Percentiles rank a stretch among this genome's conserved stretches.
Conservation (phyloP, 2,888 invertebrate genomes). For the Diplazon laetatorius region DNA sequence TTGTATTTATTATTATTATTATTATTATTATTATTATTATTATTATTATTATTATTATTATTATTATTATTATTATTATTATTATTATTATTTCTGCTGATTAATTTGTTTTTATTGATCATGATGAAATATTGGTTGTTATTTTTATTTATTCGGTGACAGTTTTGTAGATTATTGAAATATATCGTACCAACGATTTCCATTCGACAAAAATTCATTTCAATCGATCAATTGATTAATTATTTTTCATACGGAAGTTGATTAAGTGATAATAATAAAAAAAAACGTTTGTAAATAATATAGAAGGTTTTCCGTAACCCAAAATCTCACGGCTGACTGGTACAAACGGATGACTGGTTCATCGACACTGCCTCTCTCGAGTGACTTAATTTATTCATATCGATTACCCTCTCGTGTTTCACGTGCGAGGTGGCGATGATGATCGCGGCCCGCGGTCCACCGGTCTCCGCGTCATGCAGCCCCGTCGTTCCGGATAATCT, state of each 20-base stretch:
- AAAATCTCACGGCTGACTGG: no score
- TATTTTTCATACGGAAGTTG: no score
- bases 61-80: neutral
- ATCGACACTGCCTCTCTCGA: neutral
- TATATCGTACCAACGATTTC: no score
- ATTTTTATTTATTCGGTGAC: no score
- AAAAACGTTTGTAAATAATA: no score
- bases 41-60: neutral
- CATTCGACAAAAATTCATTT: no score
- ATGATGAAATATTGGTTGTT: no score
- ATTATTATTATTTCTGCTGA: neutral
- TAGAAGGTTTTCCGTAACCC: no score
- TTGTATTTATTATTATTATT: neutral
- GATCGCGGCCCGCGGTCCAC: neutral
- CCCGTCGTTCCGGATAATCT: conserved; percentile 14
- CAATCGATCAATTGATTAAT: no score
- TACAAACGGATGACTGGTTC: neutral
- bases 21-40: conserved; percentile 6
- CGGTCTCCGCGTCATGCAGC: neutral
- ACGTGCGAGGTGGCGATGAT: neutral
- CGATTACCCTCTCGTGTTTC: conserved; percentile 39
- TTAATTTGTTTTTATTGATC: no score
- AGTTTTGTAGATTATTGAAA: no score
- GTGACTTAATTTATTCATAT: conserved; percentile 35
- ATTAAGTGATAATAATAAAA: no score